These are phyloP conservation scores for Idaea aversata DNA, from an alignment of 2,888 invertebrate species.

Conservation along the genomic window DNA sequence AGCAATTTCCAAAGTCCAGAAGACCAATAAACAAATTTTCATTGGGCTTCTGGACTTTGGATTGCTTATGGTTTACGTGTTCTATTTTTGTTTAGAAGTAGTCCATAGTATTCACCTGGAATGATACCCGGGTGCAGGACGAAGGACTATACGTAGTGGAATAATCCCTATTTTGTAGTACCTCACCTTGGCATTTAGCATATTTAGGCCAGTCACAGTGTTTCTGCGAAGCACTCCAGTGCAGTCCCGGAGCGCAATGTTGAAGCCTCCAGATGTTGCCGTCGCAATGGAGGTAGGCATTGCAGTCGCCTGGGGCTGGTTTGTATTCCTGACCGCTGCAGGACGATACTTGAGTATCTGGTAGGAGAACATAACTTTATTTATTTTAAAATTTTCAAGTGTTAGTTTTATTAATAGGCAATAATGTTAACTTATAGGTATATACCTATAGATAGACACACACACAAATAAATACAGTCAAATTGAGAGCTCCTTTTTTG, in stretches of 20 bases:
- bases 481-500: too few relatives aligned
- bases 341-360: constrained; percentile 38
- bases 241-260: constrained; percentile 89
- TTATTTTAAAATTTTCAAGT: background rate
- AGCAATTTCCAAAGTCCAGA: too few relatives aligned
- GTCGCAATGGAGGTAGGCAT: constrained; percentile 87
- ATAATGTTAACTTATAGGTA: too few relatives aligned
- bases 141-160: too few relatives aligned
- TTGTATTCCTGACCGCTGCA: constrained; percentile 68
- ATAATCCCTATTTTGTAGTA: background rate
- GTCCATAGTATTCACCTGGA: background rate
- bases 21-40: too few relatives aligned
- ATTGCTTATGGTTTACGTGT: too few relatives aligned
- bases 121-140: too few relatives aligned
- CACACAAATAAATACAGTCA: too few relatives aligned
- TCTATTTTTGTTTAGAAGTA: too few relatives aligned
- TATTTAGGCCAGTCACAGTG: constrained; percentile 91
- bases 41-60: too few relatives aligned
- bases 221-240: constrained; percentile 85
- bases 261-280: constrained; percentile 84
- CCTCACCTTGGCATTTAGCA: constrained; percentile 82
- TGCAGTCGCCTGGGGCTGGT: constrained; percentile 84
- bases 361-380: constrained; percentile 16
- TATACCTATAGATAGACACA: too few relatives aligned
- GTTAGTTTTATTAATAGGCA: too few relatives aligned